phyloP scores from a whole-genome alignment of 2,888 invertebrate species.

The Drosophila mettleri region DNA sequence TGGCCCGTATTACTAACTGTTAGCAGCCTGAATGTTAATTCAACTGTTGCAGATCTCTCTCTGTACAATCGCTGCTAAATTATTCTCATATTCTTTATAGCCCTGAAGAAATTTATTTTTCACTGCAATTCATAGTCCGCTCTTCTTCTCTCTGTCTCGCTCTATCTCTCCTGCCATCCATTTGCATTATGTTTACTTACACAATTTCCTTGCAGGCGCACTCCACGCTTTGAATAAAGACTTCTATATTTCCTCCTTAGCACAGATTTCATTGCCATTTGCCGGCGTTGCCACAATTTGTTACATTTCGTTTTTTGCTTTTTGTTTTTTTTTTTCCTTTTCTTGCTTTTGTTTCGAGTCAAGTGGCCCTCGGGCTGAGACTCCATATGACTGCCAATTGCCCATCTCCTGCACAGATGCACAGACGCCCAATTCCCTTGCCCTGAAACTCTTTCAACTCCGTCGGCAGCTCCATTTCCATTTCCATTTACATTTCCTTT shows the following conservation, averaged over 20 bases:
- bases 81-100: background rate
- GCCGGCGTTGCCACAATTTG: conserved; percentile 39
- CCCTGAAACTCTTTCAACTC: background rate
- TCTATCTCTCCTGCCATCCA: background rate
- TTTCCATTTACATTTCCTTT: conserved; percentile 29
- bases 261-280: conserved; percentile 47
- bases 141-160: background rate
- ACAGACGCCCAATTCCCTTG: conserved; percentile 1
- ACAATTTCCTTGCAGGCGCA: conserved; percentile 1
- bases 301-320: conserved; percentile 38
- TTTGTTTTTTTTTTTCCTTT: conserved; percentile 8
- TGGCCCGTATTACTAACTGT: background rate
- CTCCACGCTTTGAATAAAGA: background rate
- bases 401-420: conserved; percentile 8
- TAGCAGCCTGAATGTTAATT: background rate
- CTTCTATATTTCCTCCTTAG: conserved; percentile 31
- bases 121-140: background rate
- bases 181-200: background rate
- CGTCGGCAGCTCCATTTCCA: conserved; percentile 1
- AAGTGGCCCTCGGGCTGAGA: conserved; percentile 47
- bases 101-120: background rate
- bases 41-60: background rate
- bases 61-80: background rate
- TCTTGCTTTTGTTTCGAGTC: conserved; percentile 45
- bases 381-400: conserved; percentile 37